These are phyloP conservation scores for Hippopotamus amphibius DNA, from an alignment of 2,113 vertebrate genomes.

Conservation along the genomic window DNA sequence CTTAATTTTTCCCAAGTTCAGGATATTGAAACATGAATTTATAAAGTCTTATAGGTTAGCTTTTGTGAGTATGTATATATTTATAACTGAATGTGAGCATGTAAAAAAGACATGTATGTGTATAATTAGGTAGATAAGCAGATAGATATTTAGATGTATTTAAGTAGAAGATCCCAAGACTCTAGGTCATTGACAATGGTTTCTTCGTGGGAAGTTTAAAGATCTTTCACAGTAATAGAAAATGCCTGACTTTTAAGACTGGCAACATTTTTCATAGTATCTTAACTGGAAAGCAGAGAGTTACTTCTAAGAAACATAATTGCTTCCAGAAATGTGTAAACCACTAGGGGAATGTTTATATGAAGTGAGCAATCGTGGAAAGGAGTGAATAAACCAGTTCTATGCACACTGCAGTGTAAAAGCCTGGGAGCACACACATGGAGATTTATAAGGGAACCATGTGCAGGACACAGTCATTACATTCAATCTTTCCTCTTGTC, in stretches of 20 bases:
- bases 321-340: conserved; percentile 80
- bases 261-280: conserved; percentile 63
- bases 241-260: conserved; percentile 65
- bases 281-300: conserved; percentile 70
- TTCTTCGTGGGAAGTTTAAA: conserved; percentile 58
- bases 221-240: conserved; percentile 9
- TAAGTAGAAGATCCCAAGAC: not conserved
- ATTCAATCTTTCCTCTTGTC: not conserved
- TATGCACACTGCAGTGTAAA: not conserved
- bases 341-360: conserved; percentile 75
- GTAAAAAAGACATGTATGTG: not conserved
- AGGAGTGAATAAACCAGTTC: conserved; percentile 68
- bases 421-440: not conserved
- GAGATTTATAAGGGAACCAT: not conserved
- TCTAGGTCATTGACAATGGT: not conserved
- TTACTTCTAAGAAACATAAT: conserved; percentile 80
- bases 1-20: conserved; percentile 13
- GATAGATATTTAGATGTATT: not conserved
- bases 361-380: conserved; percentile 53
- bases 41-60: not conserved
- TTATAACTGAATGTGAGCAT: not conserved
- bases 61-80: not conserved
- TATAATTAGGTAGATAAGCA: not conserved
- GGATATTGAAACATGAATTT: conserved; percentile 14
- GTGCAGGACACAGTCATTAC: not conserved